phyloP scores from a whole-genome alignment of 2,888 invertebrate genomes.

The Axea sp. region DNA sequence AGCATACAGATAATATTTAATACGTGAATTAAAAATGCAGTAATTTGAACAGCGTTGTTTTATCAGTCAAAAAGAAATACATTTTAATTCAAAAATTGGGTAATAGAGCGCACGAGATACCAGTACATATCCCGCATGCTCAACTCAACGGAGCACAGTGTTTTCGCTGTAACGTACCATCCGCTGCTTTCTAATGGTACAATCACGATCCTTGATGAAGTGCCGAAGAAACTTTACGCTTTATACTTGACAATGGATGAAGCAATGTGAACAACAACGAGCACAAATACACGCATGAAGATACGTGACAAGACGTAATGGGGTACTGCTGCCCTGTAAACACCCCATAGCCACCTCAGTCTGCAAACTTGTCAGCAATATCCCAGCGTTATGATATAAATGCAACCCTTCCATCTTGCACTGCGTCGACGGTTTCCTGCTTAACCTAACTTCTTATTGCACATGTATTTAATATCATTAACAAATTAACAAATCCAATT shows the following conservation, averaged over 20 bases:
- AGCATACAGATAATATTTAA: no score
- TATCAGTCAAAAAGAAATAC: no score
- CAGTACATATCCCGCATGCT: no score
- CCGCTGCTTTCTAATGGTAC: slow-evolving; percentile 26
- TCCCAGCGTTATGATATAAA: slow-evolving; percentile 39
- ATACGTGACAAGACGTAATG: slow-evolving; percentile 59
- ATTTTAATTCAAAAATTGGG: slow-evolving; percentile 1
- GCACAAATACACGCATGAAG: slow-evolving; percentile 42
- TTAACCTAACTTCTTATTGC: slow-evolving; percentile 27
- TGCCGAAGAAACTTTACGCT: slow-evolving; percentile 59
- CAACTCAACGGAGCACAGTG: no score
- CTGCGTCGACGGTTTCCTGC: slow-evolving; percentile 49
- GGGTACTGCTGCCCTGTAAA: slow-evolving; percentile 47
- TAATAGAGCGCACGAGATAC: no score
- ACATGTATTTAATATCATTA: slow-evolving; percentile 25
- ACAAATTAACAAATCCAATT: slow-evolving; percentile 26
- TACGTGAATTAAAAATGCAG: no score
- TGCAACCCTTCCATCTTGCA: slow-evolving; percentile 28
- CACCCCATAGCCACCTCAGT: slow-evolving; percentile 43
- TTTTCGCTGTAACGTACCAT: slow-evolving; percentile 8
- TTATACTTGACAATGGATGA: slow-evolving; percentile 50
- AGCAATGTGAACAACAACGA: slow-evolving; percentile 52
- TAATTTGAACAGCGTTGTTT: no score
- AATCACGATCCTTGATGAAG: slow-evolving; percentile 59
- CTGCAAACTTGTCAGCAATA: slow-evolving; percentile 51